Base-by-base conservation (phyloP, 2,113 vertebrate genomes). In the Corythaeola cristata region DNA sequence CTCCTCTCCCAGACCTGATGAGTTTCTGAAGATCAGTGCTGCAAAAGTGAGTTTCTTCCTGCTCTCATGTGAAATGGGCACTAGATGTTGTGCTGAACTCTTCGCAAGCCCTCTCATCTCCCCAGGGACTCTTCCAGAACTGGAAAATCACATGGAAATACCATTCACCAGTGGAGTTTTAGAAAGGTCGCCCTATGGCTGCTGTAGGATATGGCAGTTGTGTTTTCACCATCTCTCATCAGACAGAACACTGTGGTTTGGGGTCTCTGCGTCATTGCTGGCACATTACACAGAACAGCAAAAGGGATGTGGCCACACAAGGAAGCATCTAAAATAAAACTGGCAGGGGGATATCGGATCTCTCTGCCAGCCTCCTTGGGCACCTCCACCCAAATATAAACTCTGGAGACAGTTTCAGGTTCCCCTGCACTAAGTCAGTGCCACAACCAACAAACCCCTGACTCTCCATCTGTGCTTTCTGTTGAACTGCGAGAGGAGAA, bases 391-490 rank as follows among this genome's bases (percentile, higher is more conserved):
- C 78, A 93, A 93, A 94, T 63, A 77, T 3, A 93, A 91, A 89
- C 64, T 69, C 39, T 69, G 63, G 45, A 94, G 81, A 58, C 76
- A 63, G 72, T 12, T 85, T 19, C 58, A 68, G 85, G 81, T n/a
- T 96, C 26, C 16, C 41, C 30, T 32, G 74, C 78, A 59, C 28
- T 41, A 39, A 37, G 44, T 15, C 49, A 67, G 11, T 20, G n/a
- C 49, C n/a, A n/a, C 47, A 80, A 30, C 1, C 47, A 80, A 30
- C 1, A 1, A 87, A 76, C 24, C 60, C 58, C 6, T 35, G 87
- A 66, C 72, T 85, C 66, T 73, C 82, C 88, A 88, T 90, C 92
- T 92, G 78, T 68, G 67, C 93, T 77, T 90, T 69, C 85, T 78
- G 83, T 22, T 71, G 24, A 80, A 12, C 44, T 64, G 87, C 1